These are phyloP conservation scores for Ernsta delagoae DNA, from an alignment of 2,888 invertebrate genomes.

Conservation along the genomic window DNA sequence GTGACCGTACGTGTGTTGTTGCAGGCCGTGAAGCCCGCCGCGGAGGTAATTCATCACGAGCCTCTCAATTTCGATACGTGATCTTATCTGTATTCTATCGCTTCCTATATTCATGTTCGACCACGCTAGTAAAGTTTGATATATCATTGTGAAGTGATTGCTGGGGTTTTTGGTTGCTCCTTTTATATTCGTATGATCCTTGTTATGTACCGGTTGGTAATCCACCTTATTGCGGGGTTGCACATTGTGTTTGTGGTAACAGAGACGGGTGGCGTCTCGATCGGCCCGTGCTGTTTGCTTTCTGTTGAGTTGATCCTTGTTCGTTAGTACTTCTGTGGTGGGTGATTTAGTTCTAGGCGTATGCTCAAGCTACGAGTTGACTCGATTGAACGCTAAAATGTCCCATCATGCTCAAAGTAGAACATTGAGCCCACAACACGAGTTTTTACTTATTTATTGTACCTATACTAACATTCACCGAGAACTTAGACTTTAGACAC, in stretches of 20 bases:
- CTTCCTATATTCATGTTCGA: conserved; percentile 79
- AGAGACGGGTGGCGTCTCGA: conserved; percentile 57
- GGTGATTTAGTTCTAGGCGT: conserved; percentile 74
- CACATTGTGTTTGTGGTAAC: conserved; percentile 79
- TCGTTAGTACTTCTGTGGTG: conserved; percentile 71
- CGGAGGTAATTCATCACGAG: conserved; percentile 85
- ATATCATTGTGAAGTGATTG: conserved; percentile 78
- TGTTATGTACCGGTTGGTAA: conserved; percentile 61
- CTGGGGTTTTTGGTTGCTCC: conserved; percentile 81
- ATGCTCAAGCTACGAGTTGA: conserved; percentile 70
- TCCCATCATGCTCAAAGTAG: conserved; percentile 74
- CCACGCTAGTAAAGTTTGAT: conserved; percentile 74
- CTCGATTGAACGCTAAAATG: conserved; percentile 66
- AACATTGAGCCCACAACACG: conserved; percentile 79
- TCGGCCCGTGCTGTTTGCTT: conserved; percentile 66
- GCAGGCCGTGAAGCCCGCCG: conserved; percentile 89
- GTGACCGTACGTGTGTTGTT: conserved; percentile 84
- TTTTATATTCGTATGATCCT: conserved; percentile 71
- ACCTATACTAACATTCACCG: conserved; percentile 68
- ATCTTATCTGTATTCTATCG: conserved; percentile 75
- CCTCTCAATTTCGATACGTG: conserved; percentile 61
- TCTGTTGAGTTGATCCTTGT: conserved; percentile 65
- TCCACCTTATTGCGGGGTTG: conserved; percentile 74
- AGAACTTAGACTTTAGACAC: conserved; percentile 57
- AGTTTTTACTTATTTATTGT: conserved; percentile 56